Base-by-base conservation (phyloP, 2,797 vertebrate genomes). In the Microchirus variegatus region DNA sequence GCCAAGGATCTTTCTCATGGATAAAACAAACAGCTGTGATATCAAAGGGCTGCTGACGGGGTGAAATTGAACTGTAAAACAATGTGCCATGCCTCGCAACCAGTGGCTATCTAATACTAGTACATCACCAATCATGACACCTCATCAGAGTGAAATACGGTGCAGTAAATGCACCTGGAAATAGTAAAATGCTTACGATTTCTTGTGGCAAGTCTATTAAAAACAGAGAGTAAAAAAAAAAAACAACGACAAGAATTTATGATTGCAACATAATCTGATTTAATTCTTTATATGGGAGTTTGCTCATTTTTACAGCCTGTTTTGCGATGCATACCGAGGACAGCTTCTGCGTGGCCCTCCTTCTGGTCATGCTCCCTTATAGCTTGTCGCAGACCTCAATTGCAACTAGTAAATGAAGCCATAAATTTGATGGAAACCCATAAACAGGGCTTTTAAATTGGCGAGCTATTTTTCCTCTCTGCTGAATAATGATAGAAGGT, bases 31-130 rank as follows among this genome's bases (percentile, higher is more conserved):
- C 89, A 89, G 82, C 81, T 77, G 65, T 67, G 81, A 69, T 87
- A 82, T 66, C 63, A 82, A 53, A 67, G 73, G 80, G 75, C 75
- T 83, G 88, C 86, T 90, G 86, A 86, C 75, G 35, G 76, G 52
- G 78, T 82, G 81, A 86, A 85, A 88, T 81, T 89, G 77, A 87
- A 90, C 82, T 81, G 79, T 87, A 91, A 89, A 89, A 84, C 76
- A 91, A 87, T 75, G 70, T 68, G 67, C 70, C 63, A 65, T 42
- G 42, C 66, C 72, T 70, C 22, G 78, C 65, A 73, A 81, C 66
- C 71, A 63, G 63, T 59, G 70, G 54, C 78, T 70, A 48, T 78
- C 74, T 73, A 74, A 82, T 77, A 75, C 79, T 14, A 76, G 62
- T 87, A 73, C 76, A 87, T 91, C 88, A 89, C 54, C 67, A 58